Evolutionary conservation across 2,113 vertebrate species (phyloP).

Genomic region (zebrafish (Danio rerio)): GRCz12tu NC_133195.1:7892001-7892500

Average conservation of each 20-base stretch:
- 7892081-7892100: neutral
- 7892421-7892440: neutral
- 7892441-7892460: too few relatives aligned
- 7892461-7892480: too few relatives aligned
- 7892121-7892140: neutral
- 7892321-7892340: conserved; percentile 13
- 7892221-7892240: neutral
- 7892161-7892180: neutral
- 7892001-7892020: conserved; percentile 24
- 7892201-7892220: neutral
- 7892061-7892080: neutral
- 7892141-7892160: conserved; percentile 11
- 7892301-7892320: neutral
- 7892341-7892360: neutral
- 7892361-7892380: neutral
- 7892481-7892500: too few relatives aligned
- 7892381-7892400: neutral
- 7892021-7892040: neutral
- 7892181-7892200: neutral
- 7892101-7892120: neutral
- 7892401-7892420: neutral
- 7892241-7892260: neutral
- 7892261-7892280: conserved; percentile 16
- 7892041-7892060: conserved; percentile 6
- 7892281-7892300: neutral